Evolutionary conservation across 2,797 vertebrate species (phyloP).

Genomic region (Malurus leucopterus): DNA sequence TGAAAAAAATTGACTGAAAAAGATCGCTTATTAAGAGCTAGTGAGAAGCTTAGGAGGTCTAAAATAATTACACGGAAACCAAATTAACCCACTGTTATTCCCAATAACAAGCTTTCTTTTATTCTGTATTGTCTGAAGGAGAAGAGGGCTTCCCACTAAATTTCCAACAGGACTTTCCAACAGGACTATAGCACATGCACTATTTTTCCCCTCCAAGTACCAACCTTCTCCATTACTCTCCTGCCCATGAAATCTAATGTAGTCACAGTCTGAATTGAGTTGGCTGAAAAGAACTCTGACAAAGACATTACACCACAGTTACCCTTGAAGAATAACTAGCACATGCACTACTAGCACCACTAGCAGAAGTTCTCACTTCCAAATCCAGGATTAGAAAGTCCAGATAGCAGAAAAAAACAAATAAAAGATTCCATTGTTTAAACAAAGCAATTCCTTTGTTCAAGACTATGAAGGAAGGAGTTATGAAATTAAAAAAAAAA

Average conservation of each 20-base stretch:
- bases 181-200: neutral
- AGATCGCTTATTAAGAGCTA: neutral
- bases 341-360: neutral
- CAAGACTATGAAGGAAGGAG: neutral
- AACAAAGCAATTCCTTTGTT: neutral
- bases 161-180: neutral
- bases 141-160: neutral
- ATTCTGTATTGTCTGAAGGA: neutral
- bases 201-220: neutral
- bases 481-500: neutral
- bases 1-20: neutral
- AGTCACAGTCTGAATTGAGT: neutral
- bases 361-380: neutral
- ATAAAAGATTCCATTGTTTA: neutral
- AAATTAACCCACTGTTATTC: neutral
- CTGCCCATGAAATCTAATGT: neutral
- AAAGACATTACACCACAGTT: neutral
- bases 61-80: neutral
- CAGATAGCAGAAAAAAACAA: neutral
- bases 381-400: neutral
- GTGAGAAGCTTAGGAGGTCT: neutral
- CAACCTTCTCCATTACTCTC: neutral
- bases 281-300: neutral
- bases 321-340: neutral
- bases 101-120: neutral